Percentiles rank a stretch among this genome's conserved stretches.
Conservation (phyloP, 2,888 invertebrate species). For the Phlogophora meticulosa region DNA sequence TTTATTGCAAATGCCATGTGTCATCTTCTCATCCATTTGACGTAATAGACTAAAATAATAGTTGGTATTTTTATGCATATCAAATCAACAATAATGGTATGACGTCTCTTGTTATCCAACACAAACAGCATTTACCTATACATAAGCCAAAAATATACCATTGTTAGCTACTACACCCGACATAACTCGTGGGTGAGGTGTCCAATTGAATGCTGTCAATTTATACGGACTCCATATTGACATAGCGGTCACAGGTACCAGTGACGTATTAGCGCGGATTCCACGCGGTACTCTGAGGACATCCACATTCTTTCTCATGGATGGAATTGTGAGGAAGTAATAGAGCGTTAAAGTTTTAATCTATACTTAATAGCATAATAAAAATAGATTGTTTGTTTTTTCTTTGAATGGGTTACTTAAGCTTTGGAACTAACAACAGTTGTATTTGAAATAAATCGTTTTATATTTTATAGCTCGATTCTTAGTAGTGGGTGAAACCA, state of each 20-base stretch:
- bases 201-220: constrained; percentile 47
- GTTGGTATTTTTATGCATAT: background rate
- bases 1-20: too few relatives aligned
- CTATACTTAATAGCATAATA: background rate
- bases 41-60: background rate
- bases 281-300: constrained; percentile 16
- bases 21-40: background rate
- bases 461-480: too few relatives aligned
- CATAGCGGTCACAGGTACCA: constrained; percentile 5
- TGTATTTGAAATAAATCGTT: too few relatives aligned
- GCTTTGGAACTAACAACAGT: too few relatives aligned
- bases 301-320: constrained; percentile 18
- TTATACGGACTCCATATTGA: constrained; percentile 33
- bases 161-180: constrained; percentile 1
- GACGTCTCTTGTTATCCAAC: constrained; percentile 5
- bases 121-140: constrained; percentile 1
- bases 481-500: too few relatives aligned
- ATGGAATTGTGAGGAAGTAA: constrained; percentile 28
- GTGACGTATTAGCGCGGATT: constrained; percentile 25
- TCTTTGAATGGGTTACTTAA: background rate
- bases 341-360: constrained; percentile 3
- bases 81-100: constrained; percentile 5
- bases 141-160: constrained; percentile 15
- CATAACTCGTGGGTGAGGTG: background rate
- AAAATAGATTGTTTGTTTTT: too few relatives aligned